Conservation (phyloP, 2,888 invertebrate genomes). For the Chymomyza procnemis region DNA sequence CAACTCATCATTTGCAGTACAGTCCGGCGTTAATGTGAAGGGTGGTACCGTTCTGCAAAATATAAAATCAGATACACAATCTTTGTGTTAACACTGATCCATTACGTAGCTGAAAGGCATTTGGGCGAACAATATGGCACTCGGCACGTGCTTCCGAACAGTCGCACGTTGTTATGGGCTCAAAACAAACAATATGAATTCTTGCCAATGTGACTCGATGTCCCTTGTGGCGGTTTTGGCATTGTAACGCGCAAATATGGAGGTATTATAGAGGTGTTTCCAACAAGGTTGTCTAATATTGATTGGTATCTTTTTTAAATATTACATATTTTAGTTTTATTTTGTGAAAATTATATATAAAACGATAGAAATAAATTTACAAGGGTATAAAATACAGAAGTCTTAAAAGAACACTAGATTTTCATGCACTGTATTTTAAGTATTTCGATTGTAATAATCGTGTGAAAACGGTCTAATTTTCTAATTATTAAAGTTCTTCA, state of each 20-base stretch:
- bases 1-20: slow-evolving; percentile 76
- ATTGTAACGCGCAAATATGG: background rate
- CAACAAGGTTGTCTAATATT: background rate
- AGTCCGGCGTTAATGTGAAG: slow-evolving; percentile 35
- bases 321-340: too few relatives aligned
- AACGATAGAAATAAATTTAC: too few relatives aligned
- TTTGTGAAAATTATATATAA: too few relatives aligned
- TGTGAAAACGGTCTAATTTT: too few relatives aligned
- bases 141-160: slow-evolving; percentile 66
- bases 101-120: slow-evolving; percentile 49
- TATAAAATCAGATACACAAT: slow-evolving; percentile 61
- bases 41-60: slow-evolving; percentile 38
- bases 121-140: slow-evolving; percentile 69
- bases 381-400: too few relatives aligned
- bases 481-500: too few relatives aligned
- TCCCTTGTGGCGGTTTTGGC: background rate
- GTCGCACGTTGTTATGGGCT: slow-evolving; percentile 19
- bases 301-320: too few relatives aligned
- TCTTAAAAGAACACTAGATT: too few relatives aligned
- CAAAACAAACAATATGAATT: background rate
- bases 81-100: slow-evolving; percentile 62
- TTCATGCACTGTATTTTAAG: too few relatives aligned
- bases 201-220: background rate
- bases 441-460: too few relatives aligned
- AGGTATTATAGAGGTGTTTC: background rate